These are phyloP conservation scores for Potamilus streckersoni DNA, from an alignment of 1,140 invertebrate species.

Conservation along the genomic window DNA sequence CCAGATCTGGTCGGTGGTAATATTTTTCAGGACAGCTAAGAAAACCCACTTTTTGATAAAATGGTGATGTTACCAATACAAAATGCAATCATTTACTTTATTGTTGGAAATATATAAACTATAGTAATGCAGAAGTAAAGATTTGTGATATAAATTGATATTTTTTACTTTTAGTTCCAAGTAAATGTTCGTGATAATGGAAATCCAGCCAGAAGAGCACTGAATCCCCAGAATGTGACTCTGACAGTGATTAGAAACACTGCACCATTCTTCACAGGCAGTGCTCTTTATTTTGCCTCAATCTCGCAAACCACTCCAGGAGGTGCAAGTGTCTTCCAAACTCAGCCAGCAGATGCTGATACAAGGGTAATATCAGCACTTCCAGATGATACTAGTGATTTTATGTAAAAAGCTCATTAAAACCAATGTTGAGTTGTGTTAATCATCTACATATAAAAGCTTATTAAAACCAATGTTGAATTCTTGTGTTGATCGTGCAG, in stretches of 20 bases:
- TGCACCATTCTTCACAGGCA: slow-evolving; percentile 61
- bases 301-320: slow-evolving; percentile 24
- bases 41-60: background rate
- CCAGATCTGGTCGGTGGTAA: background rate
- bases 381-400: too few species aligned
- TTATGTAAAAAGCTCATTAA: too few species aligned
- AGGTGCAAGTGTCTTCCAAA: slow-evolving; percentile 27
- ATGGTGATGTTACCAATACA: too few species aligned
- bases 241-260: slow-evolving; percentile 85
- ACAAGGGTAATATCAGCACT: slow-evolving; percentile 24
- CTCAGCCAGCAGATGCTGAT: slow-evolving; percentile 33
- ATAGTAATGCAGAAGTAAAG: background rate
- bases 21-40: background rate
- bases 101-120: background rate
- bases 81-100: too few species aligned
- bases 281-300: slow-evolving; percentile 55
- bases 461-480: background rate
- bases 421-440: background rate
- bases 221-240: slow-evolving; percentile 73
- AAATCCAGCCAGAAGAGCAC: slow-evolving; percentile 15
- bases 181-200: slow-evolving; percentile 46
- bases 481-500: too few species aligned
- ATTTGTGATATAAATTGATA: background rate
- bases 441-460: too few species aligned
- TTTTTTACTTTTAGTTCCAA: slow-evolving; percentile 45